phyloP scores from a whole-genome alignment of 2,797 vertebrate species.

The Oreochromis mossambicus region DNA sequence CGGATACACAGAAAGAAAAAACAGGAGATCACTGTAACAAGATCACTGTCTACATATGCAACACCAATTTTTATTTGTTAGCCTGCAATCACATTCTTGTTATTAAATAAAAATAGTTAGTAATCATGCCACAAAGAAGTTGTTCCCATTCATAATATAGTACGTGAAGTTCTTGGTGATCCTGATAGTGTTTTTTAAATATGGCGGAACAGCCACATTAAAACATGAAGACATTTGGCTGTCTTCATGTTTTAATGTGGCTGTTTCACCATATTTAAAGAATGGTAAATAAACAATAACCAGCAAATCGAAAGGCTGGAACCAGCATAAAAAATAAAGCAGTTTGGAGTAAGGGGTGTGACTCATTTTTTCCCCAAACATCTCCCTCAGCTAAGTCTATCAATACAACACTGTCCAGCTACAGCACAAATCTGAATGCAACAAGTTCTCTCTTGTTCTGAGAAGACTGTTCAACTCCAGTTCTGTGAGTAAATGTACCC shows the following conservation, averaged over 20 bases:
- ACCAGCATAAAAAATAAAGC: not conserved
- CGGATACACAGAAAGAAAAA: not conserved
- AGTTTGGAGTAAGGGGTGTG: not conserved
- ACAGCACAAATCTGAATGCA: not conserved
- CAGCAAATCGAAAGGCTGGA: not conserved
- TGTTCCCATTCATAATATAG: not conserved
- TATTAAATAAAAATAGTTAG: not conserved
- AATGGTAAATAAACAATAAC: not conserved
- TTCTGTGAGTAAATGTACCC: not conserved
- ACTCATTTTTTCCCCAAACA: not conserved
- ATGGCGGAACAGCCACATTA: not conserved
- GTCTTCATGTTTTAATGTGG: not conserved
- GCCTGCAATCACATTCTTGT: not conserved
- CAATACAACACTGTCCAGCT: not conserved
- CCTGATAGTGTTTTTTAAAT: not conserved
- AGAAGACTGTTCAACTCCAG: not conserved
- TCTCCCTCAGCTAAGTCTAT: constrained; percentile 4
- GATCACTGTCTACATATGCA: not conserved
- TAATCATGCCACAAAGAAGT: not conserved
- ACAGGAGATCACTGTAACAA: not conserved
- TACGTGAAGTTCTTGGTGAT: not conserved
- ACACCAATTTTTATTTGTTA: not conserved
- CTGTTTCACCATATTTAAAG: not conserved
- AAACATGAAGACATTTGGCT: not conserved
- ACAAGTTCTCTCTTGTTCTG: constrained; percentile 2